phyloP scores from a whole-genome alignment of 2,113 vertebrate species.

The Columbina picui region DNA sequence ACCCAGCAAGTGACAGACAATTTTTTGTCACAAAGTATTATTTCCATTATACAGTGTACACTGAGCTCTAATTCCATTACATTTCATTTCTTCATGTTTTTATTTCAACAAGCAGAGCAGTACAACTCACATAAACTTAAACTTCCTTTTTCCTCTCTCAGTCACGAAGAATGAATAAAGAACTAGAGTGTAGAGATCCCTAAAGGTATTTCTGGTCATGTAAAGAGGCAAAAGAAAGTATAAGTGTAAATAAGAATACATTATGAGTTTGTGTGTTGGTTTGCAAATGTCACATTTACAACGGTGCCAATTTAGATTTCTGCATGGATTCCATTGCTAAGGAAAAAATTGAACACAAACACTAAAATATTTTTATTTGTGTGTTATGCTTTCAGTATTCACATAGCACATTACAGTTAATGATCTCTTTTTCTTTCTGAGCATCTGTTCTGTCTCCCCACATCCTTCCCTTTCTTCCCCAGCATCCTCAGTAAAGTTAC shows the following conservation, averaged over 20 bases:
- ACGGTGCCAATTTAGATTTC: not conserved
- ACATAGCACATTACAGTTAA: not conserved
- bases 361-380: not conserved
- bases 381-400: not conserved
- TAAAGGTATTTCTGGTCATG: not conserved
- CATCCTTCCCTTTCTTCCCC: not conserved
- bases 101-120: not conserved
- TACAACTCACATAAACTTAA: not conserved
- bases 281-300: not conserved
- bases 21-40: not conserved
- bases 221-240: not conserved
- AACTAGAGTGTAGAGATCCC: not conserved
- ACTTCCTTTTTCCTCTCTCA: not conserved
- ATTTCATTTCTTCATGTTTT: not conserved
- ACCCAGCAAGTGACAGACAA: not conserved
- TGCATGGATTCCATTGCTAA: not conserved
- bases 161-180: not conserved
- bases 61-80: not conserved
- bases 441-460: not conserved
- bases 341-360: not conserved
- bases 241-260: not conserved
- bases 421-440: not conserved
- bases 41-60: not conserved
- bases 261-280: not conserved
- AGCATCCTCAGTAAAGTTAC: not conserved